These are phyloP conservation scores for Dreissena polymorpha DNA, from an alignment of 1,140 invertebrate species.

Conservation along the genomic window DNA sequence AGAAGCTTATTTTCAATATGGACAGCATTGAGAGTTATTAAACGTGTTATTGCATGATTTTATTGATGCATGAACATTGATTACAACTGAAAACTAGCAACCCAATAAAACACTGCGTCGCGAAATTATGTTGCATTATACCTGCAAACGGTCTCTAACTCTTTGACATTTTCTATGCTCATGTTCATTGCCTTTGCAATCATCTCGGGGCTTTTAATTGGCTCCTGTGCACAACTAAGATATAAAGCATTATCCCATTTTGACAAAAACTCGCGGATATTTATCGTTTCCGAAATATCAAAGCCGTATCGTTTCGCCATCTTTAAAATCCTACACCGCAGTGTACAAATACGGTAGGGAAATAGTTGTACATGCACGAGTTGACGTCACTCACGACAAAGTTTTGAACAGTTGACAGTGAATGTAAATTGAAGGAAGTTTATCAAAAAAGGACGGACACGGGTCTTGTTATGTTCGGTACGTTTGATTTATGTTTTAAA, in stretches of 20 bases:
- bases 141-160: conserved; percentile 55
- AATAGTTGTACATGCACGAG: background rate
- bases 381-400: conserved; percentile 5
- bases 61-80: too few species aligned
- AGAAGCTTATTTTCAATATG: too few species aligned
- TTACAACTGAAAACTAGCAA: too few species aligned
- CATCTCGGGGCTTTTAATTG: conserved; percentile 3
- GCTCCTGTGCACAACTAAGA: conserved; percentile 7
- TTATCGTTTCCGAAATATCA: conserved; percentile 4
- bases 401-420: background rate
- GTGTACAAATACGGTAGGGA: background rate
- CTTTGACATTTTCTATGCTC: conserved; percentile 45
- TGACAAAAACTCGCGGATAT: conserved; percentile 41
- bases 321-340: background rate
- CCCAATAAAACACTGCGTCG: background rate
- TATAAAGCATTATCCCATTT: conserved; percentile 38
- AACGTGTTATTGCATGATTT: too few species aligned
- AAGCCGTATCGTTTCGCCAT: conserved; percentile 21
- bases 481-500: too few species aligned
- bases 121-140: conserved; percentile 47
- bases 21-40: too few species aligned
- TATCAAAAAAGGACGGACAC: too few species aligned
- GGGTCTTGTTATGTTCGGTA: too few species aligned
- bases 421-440: too few species aligned
- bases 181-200: conserved; percentile 45